Percentiles rank a stretch among this genome's conserved stretches.
Conservation (phyloP, 2,113 vertebrate species). For the Gasterosteus nipponicus region DNA sequence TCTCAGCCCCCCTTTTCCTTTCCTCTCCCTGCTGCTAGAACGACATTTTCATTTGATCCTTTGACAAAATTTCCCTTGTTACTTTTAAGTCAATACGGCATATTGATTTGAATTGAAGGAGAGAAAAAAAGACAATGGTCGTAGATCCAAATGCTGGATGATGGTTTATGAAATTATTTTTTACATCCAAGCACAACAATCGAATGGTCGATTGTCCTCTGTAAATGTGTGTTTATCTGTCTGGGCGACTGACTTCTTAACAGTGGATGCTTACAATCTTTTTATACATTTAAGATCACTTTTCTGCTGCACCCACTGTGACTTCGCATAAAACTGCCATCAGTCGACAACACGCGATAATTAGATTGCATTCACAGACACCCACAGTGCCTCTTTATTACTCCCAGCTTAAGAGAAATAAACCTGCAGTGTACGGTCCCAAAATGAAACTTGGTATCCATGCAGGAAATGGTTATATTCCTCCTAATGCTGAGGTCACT, state of each 20-base stretch:
- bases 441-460: slow-evolving; percentile 16
- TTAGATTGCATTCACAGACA: slow-evolving; percentile 26
- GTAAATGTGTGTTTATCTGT: not conserved
- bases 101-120: not conserved
- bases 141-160: not conserved
- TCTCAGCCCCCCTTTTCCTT: not conserved
- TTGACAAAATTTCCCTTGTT: not conserved
- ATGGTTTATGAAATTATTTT: not conserved
- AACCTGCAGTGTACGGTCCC: not conserved
- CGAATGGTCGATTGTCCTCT: not conserved
- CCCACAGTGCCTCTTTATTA: not conserved
- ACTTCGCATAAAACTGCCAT: slow-evolving; percentile 43
- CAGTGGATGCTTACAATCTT: not conserved
- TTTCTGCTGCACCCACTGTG: slow-evolving; percentile 12
- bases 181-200: not conserved
- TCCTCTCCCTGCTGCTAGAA: not conserved
- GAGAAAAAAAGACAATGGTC: not conserved
- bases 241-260: not conserved
- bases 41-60: not conserved
- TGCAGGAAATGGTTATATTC: slow-evolving; percentile 24
- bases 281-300: not conserved
- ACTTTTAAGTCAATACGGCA: not conserved
- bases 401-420: not conserved
- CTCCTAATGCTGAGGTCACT: slow-evolving; percentile 14
- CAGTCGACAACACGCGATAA: slow-evolving; percentile 18